These are phyloP conservation scores for Notocelia uddmanniana DNA, from an alignment of 2,888 invertebrate genomes.

Conservation along the genomic window DNA sequence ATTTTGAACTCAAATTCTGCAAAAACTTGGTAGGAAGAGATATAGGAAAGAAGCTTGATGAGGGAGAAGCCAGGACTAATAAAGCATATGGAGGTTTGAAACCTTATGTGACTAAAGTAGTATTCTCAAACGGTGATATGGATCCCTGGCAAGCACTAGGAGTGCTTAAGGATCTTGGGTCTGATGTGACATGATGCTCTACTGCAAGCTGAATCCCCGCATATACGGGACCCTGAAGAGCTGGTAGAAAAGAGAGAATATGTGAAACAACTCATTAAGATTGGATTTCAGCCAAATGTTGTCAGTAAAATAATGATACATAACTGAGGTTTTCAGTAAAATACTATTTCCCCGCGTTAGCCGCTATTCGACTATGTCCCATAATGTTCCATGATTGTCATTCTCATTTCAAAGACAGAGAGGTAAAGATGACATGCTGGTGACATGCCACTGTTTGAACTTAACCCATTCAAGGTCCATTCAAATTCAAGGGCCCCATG, in stretches of 20 bases:
- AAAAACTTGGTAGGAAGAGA: constrained; percentile 71
- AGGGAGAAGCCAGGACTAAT: constrained; percentile 59
- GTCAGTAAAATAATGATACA: too few species aligned
- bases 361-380: too few species aligned
- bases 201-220: not conserved
- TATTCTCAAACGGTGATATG: not conserved
- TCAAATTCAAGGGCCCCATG: too few species aligned
- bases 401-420: too few species aligned
- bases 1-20: constrained; percentile 75
- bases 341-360: too few species aligned
- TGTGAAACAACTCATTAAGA: constrained; percentile 69
- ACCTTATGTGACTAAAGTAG: constrained; percentile 51
- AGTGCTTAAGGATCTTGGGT: constrained; percentile 86
- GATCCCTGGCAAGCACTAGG: too few species aligned
- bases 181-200: constrained; percentile 64
- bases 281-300: too few species aligned
- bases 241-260: constrained; percentile 68
- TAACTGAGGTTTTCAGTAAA: too few species aligned
- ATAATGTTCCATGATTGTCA: too few species aligned
- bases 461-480: too few species aligned
- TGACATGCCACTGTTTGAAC: too few species aligned
- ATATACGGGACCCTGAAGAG: constrained; percentile 63
- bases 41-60: constrained; percentile 67
- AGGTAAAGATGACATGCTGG: too few species aligned
- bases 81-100: not conserved